These are phyloP conservation scores for Campaea margaritaria DNA, from an alignment of 2,888 invertebrate species.

Conservation along the genomic window DNA sequence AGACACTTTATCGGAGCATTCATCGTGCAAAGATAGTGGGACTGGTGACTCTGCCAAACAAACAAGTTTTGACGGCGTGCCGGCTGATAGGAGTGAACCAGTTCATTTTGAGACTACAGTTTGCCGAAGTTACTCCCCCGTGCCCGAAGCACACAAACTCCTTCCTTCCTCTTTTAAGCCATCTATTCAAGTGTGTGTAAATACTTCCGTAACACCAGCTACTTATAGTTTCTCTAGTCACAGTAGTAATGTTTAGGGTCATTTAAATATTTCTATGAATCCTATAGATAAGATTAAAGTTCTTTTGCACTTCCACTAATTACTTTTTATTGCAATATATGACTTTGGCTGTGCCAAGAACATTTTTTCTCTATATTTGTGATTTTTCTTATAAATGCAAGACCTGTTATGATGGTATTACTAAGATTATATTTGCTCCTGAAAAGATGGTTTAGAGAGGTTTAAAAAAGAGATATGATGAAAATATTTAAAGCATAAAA, in stretches of 20 bases:
- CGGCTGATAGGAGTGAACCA: constrained; percentile 76
- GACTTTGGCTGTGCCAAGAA: background rate
- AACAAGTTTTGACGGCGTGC: constrained; percentile 87
- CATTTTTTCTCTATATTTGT: too few relatives aligned
- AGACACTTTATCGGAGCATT: constrained; percentile 90
- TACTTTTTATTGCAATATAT: constrained; percentile 43
- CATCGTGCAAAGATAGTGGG: constrained; percentile 92
- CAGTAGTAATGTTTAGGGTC: constrained; percentile 78
- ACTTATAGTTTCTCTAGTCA: constrained; percentile 85
- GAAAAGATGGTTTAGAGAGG: constrained; percentile 32
- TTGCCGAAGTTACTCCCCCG: constrained; percentile 78
- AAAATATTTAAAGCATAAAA: background rate
- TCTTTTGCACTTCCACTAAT: constrained; percentile 75
- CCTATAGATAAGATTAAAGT: constrained; percentile 41
- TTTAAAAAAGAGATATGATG: background rate
- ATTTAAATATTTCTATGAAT: constrained; percentile 55
- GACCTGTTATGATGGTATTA: background rate
- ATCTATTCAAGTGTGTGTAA: constrained; percentile 83
- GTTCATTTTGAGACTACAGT: constrained; percentile 78
- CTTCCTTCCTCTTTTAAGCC: constrained; percentile 82
- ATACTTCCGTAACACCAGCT: constrained; percentile 82
- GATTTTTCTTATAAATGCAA: background rate
- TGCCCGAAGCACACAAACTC: constrained; percentile 81
- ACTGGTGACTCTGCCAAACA: constrained; percentile 92
- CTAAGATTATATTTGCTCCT: background rate